A percentile compares a stretch with the other conserved stretches of the same genome.
These are phyloP conservation scores for Diogma glabrata DNA, from an alignment of 2,888 invertebrate genomes.

Conservation along the genomic window DNA sequence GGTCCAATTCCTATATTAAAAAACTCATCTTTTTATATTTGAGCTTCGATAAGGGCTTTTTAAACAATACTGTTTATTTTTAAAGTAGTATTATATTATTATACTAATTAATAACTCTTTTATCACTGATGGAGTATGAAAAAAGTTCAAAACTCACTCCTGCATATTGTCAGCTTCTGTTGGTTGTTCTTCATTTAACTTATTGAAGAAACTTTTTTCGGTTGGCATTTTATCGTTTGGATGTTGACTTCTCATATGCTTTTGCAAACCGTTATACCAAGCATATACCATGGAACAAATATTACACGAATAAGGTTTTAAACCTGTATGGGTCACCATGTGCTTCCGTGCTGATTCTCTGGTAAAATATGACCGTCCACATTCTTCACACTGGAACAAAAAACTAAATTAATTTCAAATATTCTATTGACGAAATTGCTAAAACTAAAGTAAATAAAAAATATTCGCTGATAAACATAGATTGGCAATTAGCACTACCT, in stretches of 20 bases:
- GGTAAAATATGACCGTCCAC: slow-evolving; percentile 17
- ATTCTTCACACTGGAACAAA: slow-evolving; percentile 17
- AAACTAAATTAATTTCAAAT: not conserved
- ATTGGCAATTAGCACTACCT: slow-evolving; percentile 12
- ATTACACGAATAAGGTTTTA: slow-evolving; percentile 18
- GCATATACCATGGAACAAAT: slow-evolving; percentile 17
- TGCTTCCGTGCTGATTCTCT: slow-evolving; percentile 18
- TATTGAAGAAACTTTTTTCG: slow-evolving; percentile 18
- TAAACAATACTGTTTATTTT: too few relatives aligned
- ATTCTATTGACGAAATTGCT: not conserved
- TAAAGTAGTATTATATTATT: too few relatives aligned
- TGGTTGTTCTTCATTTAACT: too few relatives aligned
- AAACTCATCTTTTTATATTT: too few relatives aligned
- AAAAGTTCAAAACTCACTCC: too few relatives aligned
- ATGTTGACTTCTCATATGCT: slow-evolving; percentile 19
- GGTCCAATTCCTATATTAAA: too few relatives aligned
- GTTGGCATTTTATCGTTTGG: slow-evolving; percentile 18
- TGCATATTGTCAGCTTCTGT: too few relatives aligned
- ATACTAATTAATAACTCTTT: too few relatives aligned
- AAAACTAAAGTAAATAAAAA: too few relatives aligned
- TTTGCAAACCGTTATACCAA: slow-evolving; percentile 19
- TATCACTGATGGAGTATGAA: too few relatives aligned
- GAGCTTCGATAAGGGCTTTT: too few relatives aligned
- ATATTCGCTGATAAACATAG: too few relatives aligned
- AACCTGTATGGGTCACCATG: slow-evolving; percentile 19